Conservation (phyloP, 2,113 vertebrate genomes). For the Steatornis caripensis region DNA sequence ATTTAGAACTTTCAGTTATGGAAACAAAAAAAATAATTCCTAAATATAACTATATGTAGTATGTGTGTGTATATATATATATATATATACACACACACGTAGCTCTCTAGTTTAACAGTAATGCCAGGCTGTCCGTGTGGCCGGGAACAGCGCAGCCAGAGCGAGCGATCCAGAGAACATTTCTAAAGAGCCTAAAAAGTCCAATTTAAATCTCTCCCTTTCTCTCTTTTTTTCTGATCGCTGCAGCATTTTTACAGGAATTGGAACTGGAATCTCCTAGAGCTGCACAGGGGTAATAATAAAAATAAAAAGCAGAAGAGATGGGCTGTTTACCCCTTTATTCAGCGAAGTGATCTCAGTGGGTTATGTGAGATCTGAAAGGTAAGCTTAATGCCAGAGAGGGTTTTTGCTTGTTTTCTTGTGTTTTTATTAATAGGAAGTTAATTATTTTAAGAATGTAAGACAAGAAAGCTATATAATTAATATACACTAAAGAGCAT, state of each 20-base stretch:
- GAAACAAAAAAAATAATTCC: neutral
- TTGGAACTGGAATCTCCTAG: neutral
- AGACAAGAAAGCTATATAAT: conserved; percentile 24
- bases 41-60: neutral
- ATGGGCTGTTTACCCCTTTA: rapidly evolving
- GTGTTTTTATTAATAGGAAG: conserved; percentile 69
- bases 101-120: neutral
- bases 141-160: neutral
- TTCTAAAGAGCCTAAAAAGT: neutral
- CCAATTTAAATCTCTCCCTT: neutral
- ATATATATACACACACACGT: rapidly evolving
- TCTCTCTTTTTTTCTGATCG: neutral
- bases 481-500: conserved; percentile 33
- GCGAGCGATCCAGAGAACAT: neutral
- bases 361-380: neutral
- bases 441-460: conserved; percentile 71
- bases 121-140: neutral
- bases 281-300: neutral
- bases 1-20: neutral
- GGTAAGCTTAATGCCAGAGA: neutral
- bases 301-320: neutral
- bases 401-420: neutral
- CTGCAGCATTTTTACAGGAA: neutral
- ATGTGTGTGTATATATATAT: too few relatives aligned
- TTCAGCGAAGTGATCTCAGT: neutral